Base-by-base conservation (phyloP, 2,797 vertebrate genomes). In the Scomberomorus guttatus region DNA sequence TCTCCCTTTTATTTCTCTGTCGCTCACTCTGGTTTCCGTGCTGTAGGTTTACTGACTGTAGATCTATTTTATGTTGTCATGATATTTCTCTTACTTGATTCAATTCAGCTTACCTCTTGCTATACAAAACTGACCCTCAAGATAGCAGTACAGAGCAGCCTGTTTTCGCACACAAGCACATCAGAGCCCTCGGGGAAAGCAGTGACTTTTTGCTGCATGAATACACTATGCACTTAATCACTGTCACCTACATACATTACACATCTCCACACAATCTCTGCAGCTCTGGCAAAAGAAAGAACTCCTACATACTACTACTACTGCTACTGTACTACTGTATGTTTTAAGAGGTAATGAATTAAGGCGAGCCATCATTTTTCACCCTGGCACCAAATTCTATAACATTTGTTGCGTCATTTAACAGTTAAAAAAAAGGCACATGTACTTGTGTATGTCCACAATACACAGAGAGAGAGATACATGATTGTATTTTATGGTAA, bases 161-260 rank as follows among this genome's bases (percentile, higher is more conserved):
- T 56, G 60, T 54, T 34, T 32, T 58, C 9, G n/a, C 50, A 64
- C 59, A 80, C 4, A 11, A 81, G 57, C 61, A 85, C 48, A 59
- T 42, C 55, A 15, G 32, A 52, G 44, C 66, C 74, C 74, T 60
- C 2, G 0, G 42, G 73, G 77, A 27, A 75, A 63, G 37, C 56
- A 62, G 61, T 58, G 18, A 63, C 52, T 58, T 66, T 79, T 80
- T 83, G 11, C 55, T 75, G 72, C 62, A 70, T 64, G 56, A 81
- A 55, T 32, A 64, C 70, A 61, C 4, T 1, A 2, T 71, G 18
- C 52, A 61, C 24, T 87, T 85, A 25, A 89, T 90, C 82, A 85
- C 51, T 86, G 82, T 76, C 82, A 76, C 82, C 76, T 65, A 65
- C 72, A 61, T 44, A 32, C 18, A 57, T 50, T 9, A 15, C n/a